Evolutionary conservation across 2,113 vertebrate species (phyloP), one percentile per base, ranked within the genome.

Genomic region (Clarias batrachus): DNA sequence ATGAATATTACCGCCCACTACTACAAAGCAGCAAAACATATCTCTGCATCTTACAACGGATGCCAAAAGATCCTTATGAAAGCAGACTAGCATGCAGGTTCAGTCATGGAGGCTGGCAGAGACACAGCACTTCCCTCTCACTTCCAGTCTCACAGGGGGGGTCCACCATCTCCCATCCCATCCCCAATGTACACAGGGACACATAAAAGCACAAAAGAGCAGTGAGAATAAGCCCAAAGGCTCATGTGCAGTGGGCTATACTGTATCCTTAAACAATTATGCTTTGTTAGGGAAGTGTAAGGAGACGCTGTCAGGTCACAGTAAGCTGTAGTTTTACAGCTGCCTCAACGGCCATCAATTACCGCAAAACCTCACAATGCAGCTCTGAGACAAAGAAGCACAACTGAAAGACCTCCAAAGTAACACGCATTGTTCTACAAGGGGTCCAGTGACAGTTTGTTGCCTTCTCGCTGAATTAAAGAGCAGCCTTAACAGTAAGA

Each of bases 201-300:
- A 87, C 84, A 48, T 48, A 89, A 86, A 83, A 86, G 77, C 84
- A 86, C 76, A 89, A 89, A 87, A 83, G 48, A n/a, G 33, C 19
- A 41, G 33, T 85, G 83, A 90, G 85, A 90, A 90, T 85, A 88
- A 85, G 73, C 74, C 74, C 63, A 23, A 27, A 60, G 74, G 66
- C 68, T 78, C 66, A 79, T 54, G 74, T n/a, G 82, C 85, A 73
- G 73, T 73, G 52, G 33, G 68, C 23, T 80, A 57, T 79, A 81
- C 77, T 80, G 80, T 70, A 85, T 73, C 63, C 70, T 3, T 76
- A 19, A 85, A 85, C 68, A 88, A 65, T 37, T 73, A 7, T 63
- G 71, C 71, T 59, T 52, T 77, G 48, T 77, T 62, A 77, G 73
- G 62, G 59, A 57, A 82, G 77, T 59, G 81, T 71, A 73, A 81